Evolutionary conservation across 2,797 vertebrate genomes (phyloP), one percentile per base, ranked within the genome.

Genomic region (Xenopus petersii): DNA sequence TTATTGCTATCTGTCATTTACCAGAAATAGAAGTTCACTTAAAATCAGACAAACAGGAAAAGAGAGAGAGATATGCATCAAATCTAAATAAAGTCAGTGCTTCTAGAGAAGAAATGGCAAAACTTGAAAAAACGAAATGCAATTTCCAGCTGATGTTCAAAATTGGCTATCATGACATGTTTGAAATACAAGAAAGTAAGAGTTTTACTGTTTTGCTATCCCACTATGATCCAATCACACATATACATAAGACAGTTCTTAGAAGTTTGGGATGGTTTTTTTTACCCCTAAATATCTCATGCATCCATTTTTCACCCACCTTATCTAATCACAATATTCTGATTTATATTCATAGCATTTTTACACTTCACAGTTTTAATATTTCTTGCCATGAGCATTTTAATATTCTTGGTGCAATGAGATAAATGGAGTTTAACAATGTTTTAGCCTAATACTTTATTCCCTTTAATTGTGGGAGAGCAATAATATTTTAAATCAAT

Each of bases 281-380:
- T 79, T 79, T 79, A 79, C 76, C 76, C 76, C 76, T 74, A 74
- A 69, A 74, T 74, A 73, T 79, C 76, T 79, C 64, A 73, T 74
- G 66, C 71, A 79, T 79, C 74, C 76, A 74, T 61, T 78, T 79
- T 79, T 60, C 67, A 73, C 76, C 46, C 70, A 30, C 55, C 68
- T 79, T 79, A 79, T 79, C 76, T 73, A 71, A 74, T 74, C 71
- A 73, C 67, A 74, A 73, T 61, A 74, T 79, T 70, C 76, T 79
- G 71, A 79, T 79, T 79, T 79, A 79, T 79, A 79, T 79, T 79
- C 76, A 79, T 79, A 70, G 76, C 76, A 79, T 79, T 79, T 78
- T 79, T 73, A 79, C 71, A 79, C 71, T 79, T 73, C 49, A 78
- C 75, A 78, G 69, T 78, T 78, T 78, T 73, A 73, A 78, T 78